Percentiles rank a stretch among this genome's conserved stretches.
Conservation (phyloP, 2,888 invertebrate genomes). For the Callyntrura guangdongensis region DNA sequence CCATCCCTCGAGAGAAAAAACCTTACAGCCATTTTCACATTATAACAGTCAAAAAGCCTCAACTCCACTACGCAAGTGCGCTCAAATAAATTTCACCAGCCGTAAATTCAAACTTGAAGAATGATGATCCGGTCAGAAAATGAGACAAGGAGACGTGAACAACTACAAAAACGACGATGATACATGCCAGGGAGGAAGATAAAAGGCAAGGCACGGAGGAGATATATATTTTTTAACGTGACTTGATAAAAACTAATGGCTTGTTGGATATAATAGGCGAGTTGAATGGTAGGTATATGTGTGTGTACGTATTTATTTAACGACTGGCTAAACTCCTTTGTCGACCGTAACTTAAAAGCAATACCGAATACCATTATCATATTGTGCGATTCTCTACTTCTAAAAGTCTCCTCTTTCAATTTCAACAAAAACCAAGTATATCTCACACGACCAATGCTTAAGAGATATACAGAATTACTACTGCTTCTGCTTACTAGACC, state of each 20-base stretch:
- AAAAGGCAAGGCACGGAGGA: slow-evolving; percentile 12
- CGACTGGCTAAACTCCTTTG: slow-evolving; percentile 14
- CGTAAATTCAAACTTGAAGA: slow-evolving; percentile 27
- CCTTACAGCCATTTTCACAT: slow-evolving; percentile 51
- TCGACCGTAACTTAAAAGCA: not conserved
- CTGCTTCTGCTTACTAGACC: not conserved
- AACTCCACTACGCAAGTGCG: slow-evolving; percentile 17
- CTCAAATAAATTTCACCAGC: slow-evolving; percentile 32
- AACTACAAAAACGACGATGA: not conserved
- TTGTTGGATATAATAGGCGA: slow-evolving; percentile 8
- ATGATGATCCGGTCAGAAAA: slow-evolving; percentile 26
- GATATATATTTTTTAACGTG: slow-evolving; percentile 30
- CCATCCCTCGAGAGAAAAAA: slow-evolving; percentile 1
- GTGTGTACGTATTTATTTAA: slow-evolving; percentile 21
- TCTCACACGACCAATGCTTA: not conserved
- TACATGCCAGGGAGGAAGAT: not conserved
- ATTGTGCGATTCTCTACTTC: not conserved
- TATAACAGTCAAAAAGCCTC: slow-evolving; percentile 62
- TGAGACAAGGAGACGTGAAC: slow-evolving; percentile 3
- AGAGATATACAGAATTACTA: not conserved
- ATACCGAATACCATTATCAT: not conserved
- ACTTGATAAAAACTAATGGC: slow-evolving; percentile 63
- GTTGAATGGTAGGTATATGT: not conserved
- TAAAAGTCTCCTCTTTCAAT: not conserved
- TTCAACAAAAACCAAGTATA: not conserved